Conservation (phyloP, 2,888 invertebrate species). For the Dromius quadrimaculatus region DNA sequence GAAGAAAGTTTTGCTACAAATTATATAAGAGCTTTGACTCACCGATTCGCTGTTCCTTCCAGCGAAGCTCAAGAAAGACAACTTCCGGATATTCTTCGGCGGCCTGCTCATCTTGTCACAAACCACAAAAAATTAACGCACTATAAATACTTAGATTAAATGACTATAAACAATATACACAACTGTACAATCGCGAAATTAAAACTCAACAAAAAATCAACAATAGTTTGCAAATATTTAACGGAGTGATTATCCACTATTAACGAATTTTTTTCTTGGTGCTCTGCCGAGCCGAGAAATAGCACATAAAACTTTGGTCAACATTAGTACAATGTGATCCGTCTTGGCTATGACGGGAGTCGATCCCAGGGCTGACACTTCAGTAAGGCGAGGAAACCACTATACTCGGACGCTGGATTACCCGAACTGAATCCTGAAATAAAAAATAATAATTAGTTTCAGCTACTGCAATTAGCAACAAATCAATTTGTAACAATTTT, state of each 20-base stretch:
- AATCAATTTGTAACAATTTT: no score
- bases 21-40: slow-evolving; percentile 58
- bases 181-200: slow-evolving; percentile 12
- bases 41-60: slow-evolving; percentile 69
- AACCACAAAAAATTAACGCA: slow-evolving; percentile 3
- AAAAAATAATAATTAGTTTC: not conserved
- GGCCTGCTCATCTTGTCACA: slow-evolving; percentile 58
- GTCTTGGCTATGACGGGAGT: slow-evolving; percentile 39
- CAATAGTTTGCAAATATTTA: not conserved
- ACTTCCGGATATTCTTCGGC: slow-evolving; percentile 73
- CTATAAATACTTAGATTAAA: slow-evolving; percentile 3
- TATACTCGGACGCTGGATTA: not conserved
- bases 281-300: slow-evolving; percentile 65
- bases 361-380: slow-evolving; percentile 25
- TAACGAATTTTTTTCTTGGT: slow-evolving; percentile 64
- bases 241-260: slow-evolving; percentile 41
- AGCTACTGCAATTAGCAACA: no score
- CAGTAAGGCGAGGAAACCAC: slow-evolving; percentile 1
- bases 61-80: slow-evolving; percentile 78
- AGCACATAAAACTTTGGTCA: slow-evolving; percentile 64
- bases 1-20: not conserved
- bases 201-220: slow-evolving; percentile 21
- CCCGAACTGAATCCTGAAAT: not conserved
- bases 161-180: slow-evolving; percentile 31
- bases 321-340: slow-evolving; percentile 61